Base-by-base conservation (phyloP, 2,888 invertebrate genomes). In the Capitulum mitella region DNA sequence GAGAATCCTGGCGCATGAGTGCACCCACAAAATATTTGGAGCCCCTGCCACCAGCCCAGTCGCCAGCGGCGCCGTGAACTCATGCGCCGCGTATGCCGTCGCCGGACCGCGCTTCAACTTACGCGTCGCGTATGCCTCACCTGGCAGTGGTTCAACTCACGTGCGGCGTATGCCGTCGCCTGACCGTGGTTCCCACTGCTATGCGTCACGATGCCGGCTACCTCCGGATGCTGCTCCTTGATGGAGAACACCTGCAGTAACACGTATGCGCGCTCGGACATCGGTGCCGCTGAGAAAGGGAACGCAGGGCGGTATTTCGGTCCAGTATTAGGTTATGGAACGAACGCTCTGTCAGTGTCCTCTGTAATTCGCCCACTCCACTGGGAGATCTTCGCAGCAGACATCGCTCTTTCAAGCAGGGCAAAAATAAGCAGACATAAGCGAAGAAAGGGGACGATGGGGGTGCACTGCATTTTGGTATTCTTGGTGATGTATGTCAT, bases 141-240 rank as follows among this genome's bases (percentile, higher is more conserved):
- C n/a, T n/a, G n/a, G n/a, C n/a, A n/a, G n/a, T n/a, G n/a, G n/a
- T n/a, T n/a, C n/a, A n/a, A 79, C 81, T 79, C 74, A 81, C 81
- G 78, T n/a, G 81, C 80, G 5, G 86, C 85, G 82, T 83, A 85
- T 16, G 87, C 87, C 43, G 87, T 82, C 0, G 86, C 88, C 82
- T 86, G 86, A 0, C 87, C 88, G 83, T 88, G 87, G 82, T 88
- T 88, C 29, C 88, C 88, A 81, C 86, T 87, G 80, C 87, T 87
- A 82, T 87, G 87, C 0, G 87, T 87, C 12, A 87, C 85, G 22
- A 82, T 79, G 32, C 82, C 82, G 1, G 58, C 51, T 12, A 80
- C 48, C 0, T 61, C 75, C 0, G 80, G 79, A 34, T 77, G 78
- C n/a, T 37, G 32, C 76, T 81, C 80, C 78, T 80, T 80, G 19